Percentiles rank a stretch among this genome's conserved stretches.
Conservation (phyloP, 2,888 invertebrate species). For the Caenorhabditis wallacei region DNA sequence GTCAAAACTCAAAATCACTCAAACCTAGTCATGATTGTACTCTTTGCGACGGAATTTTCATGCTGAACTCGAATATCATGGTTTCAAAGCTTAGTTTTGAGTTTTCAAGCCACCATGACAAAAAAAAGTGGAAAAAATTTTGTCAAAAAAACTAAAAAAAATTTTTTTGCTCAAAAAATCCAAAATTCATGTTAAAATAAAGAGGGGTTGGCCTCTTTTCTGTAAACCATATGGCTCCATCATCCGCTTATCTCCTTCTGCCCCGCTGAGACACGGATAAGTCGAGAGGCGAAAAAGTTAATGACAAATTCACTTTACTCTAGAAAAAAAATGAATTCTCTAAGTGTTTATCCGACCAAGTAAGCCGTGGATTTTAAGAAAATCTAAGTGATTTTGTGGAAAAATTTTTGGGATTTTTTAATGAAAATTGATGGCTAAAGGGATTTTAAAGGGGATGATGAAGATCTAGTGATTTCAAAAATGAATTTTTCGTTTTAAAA, state of each 20-base stretch:
- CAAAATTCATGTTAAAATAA: no score
- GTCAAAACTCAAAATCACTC: not conserved
- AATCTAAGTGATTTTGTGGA: not conserved
- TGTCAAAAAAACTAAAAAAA: no score
- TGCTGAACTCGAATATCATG: not conserved
- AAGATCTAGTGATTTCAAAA: not conserved
- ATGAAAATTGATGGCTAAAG: not conserved
- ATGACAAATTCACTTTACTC: slow-evolving; percentile 9
- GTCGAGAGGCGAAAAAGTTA: not conserved
- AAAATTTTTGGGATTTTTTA: no score
- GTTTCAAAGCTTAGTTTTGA: not conserved
- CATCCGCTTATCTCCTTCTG: not conserved
- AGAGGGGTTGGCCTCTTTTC: no score
- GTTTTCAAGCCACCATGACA: no score
- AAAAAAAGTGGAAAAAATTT: no score
- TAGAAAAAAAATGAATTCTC: not conserved
- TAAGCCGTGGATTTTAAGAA: not conserved
- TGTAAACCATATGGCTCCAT: no score
- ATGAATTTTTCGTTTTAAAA: not conserved
- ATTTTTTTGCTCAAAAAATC: no score
- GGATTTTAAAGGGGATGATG: not conserved
- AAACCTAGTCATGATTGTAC: not conserved
- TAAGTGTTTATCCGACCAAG: not conserved
- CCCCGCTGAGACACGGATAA: not conserved
- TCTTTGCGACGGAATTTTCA: not conserved